phyloP scores from a whole-genome alignment of 2,113 vertebrate genomes.

The Sinocyclocheilus anshuiensis region DNA sequence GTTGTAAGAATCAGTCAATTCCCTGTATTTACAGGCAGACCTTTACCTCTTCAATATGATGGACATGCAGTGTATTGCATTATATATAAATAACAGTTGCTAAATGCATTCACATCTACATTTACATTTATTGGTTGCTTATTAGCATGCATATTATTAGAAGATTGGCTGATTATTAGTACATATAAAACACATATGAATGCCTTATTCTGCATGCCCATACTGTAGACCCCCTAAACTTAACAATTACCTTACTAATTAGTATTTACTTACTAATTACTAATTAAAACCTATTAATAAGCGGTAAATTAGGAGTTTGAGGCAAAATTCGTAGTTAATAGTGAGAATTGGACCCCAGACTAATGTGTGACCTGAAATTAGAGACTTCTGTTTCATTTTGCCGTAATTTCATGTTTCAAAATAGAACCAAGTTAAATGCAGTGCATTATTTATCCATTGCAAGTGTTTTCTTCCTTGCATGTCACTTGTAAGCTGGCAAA shows the following conservation, averaged over 20 bases:
- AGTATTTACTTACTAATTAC: no score
- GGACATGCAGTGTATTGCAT: not conserved
- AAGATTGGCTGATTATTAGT: no score
- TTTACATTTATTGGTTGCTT: not conserved
- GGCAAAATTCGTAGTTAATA: not conserved
- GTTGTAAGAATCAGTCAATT: not conserved
- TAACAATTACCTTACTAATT: not conserved
- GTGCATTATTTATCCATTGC: not conserved
- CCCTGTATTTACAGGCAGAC: not conserved
- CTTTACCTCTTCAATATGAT: not conserved
- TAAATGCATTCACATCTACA: not conserved
- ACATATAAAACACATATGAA: no score
- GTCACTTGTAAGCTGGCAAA: not conserved
- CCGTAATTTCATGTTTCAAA: not conserved
- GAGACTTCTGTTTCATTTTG: not conserved
- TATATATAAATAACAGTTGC: not conserved
- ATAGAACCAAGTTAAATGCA: constrained; percentile 2
- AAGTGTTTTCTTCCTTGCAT: constrained; percentile 4
- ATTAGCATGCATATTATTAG: no score
- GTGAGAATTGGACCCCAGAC: no score
- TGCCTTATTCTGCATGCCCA: no score
- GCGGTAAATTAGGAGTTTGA: not conserved
- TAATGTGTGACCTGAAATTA: not conserved
- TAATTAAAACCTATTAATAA: not conserved
- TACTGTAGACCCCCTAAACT: no score